Percentiles rank a stretch among this genome's conserved stretches.
These are phyloP conservation scores for Poecilus cupreus DNA, from an alignment of 2,888 invertebrate genomes.

Conservation along the genomic window DNA sequence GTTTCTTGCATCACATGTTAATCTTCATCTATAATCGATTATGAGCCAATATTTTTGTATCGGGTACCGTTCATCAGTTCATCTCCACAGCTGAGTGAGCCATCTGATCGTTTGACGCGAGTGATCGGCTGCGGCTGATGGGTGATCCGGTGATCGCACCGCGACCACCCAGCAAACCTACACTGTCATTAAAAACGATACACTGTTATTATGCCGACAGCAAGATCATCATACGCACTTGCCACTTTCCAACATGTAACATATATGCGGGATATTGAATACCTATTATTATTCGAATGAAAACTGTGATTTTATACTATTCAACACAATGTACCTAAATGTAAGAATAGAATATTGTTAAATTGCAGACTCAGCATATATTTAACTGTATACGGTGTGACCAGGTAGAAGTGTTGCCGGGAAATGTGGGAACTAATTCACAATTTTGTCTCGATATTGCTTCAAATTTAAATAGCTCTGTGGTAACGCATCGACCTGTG, in stretches of 20 bases:
- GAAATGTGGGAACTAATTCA: no score
- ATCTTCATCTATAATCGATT: conserved; percentile 21
- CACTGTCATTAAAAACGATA: conserved; percentile 17
- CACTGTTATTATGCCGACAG: conserved; percentile 3
- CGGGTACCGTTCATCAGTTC: conserved; percentile 25
- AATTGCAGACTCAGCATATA: no score
- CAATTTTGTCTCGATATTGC: no score
- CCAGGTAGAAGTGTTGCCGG: no score
- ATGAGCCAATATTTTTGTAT: conserved; percentile 12
- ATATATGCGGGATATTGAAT: background rate
- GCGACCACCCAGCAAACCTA: conserved; percentile 11
- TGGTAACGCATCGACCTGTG: no score
- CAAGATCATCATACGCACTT: background rate
- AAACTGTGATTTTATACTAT: background rate
- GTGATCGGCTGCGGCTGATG: no score
- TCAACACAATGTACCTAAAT: no score
- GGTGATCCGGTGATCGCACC: conserved; percentile 20
- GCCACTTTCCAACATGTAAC: background rate
- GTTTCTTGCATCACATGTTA: conserved; percentile 37
- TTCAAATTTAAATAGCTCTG: no score
- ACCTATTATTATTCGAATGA: background rate
- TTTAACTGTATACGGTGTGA: no score
- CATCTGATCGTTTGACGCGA: background rate
- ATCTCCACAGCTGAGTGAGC: conserved; percentile 32
- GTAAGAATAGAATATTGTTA: no score